A percentile compares a stretch with the other conserved stretches of the same genome.
Evolutionary conservation across 2,797 vertebrate species (phyloP).

Genomic region (Gadopsis marmoratus): DNA sequence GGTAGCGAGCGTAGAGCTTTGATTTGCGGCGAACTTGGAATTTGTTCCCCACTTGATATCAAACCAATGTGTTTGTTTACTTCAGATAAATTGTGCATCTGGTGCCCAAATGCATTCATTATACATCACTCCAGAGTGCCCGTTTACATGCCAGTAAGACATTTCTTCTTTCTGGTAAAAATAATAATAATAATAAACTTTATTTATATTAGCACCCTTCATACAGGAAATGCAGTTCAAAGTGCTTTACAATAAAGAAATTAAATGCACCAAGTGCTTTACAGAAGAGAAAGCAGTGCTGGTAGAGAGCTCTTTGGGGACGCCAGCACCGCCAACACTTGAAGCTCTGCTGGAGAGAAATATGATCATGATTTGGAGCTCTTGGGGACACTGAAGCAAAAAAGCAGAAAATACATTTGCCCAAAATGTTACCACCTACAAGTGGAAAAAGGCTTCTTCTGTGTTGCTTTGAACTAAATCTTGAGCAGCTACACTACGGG

Average conservation of each 20-base stretch:
- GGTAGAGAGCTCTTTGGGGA: slow-evolving; percentile 48
- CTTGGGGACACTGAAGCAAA: slow-evolving; percentile 2
- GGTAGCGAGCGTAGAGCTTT: neutral
- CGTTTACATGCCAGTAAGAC: slow-evolving; percentile 56
- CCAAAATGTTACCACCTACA: neutral
- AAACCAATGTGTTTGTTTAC: neutral
- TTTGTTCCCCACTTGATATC: slow-evolving; percentile 30
- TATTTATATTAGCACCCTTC: too few species aligned
- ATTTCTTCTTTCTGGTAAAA: slow-evolving; percentile 38
- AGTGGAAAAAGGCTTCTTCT: neutral
- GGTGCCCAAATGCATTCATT: slow-evolving; percentile 46
- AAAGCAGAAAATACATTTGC: neutral
- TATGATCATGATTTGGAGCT: slow-evolving; percentile 13
- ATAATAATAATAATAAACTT: too few species aligned
- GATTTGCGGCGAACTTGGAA: neutral
- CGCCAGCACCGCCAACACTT: slow-evolving; percentile 2
- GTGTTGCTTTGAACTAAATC: neutral
- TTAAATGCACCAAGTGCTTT: too few species aligned
- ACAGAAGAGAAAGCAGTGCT: too few species aligned
- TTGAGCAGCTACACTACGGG: neutral
- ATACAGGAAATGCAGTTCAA: too few species aligned
- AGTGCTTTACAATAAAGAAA: too few species aligned
- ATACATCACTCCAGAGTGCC: slow-evolving; percentile 32
- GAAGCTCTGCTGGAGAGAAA: slow-evolving; percentile 36
- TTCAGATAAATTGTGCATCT: slow-evolving; percentile 51